Conservation (phyloP, 2,888 invertebrate species). For the Isoperla grammatica region DNA sequence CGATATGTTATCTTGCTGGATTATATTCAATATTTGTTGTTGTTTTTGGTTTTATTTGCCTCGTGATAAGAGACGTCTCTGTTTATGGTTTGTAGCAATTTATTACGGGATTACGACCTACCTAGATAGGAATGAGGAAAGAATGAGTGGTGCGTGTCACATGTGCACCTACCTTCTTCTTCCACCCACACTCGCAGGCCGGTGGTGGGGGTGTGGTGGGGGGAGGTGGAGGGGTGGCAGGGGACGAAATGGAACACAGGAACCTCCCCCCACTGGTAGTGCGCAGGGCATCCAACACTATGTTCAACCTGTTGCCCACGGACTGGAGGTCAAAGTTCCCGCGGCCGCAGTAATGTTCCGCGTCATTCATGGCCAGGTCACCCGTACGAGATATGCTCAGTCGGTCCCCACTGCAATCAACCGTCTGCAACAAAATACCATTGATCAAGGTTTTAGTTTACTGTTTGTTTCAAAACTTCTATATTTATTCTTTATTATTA, state of each 20-base stretch:
- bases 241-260: background rate
- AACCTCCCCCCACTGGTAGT: background rate
- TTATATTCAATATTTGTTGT: too few species aligned
- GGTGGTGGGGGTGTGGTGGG: constrained; percentile 25
- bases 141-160: too few species aligned
- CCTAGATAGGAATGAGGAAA: too few species aligned
- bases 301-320: constrained; percentile 34
- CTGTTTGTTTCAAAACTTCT: too few species aligned
- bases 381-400: constrained; percentile 50
- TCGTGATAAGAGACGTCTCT: too few species aligned
- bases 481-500: too few species aligned
- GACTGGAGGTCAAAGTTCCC: constrained; percentile 40
- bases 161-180: constrained; percentile 4
- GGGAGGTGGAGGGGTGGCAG: too few species aligned
- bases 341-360: constrained; percentile 51
- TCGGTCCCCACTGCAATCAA: constrained; percentile 46
- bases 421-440: background rate
- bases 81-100: too few species aligned
- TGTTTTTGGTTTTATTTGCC: too few species aligned
- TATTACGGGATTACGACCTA: too few species aligned
- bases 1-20: too few species aligned
- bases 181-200: constrained; percentile 53
- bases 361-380: constrained; percentile 43
- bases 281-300: constrained; percentile 30
- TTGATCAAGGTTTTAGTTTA: too few species aligned